Conservation (phyloP, 2,888 invertebrate species). For the Escarpia spicata region DNA sequence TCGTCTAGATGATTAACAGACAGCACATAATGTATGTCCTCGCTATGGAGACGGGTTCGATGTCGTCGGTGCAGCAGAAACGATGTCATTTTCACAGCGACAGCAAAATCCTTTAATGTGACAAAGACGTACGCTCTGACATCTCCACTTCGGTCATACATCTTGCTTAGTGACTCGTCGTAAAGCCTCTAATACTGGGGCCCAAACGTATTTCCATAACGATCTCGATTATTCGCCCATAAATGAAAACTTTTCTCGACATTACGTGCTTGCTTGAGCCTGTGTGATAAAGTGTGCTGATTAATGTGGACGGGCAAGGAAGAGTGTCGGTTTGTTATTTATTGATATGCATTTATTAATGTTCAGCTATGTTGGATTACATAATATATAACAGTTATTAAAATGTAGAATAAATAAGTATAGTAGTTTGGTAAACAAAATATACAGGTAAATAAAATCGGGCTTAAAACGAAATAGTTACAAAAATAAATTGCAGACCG, state of each 20-base stretch:
- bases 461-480: too few relatives aligned
- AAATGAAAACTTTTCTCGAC: not conserved
- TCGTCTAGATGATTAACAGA: not conserved
- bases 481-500: too few relatives aligned
- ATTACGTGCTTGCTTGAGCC: not conserved
- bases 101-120: slow-evolving; percentile 7
- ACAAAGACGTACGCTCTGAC: not conserved
- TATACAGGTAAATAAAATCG: too few relatives aligned
- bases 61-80: not conserved
- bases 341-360: too few relatives aligned
- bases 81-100: not conserved
- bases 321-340: not conserved
- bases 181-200: not conserved
- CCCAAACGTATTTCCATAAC: not conserved
- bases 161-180: not conserved
- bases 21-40: not conserved
- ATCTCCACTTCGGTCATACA: not conserved
- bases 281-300: not conserved
- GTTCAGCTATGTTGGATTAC: too few relatives aligned
- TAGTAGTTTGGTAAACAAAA: too few relatives aligned
- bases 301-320: not conserved
- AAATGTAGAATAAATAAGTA: too few relatives aligned
- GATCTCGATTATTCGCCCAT: not conserved
- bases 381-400: too few relatives aligned
- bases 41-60: not conserved